Conservation (phyloP, 1,140 invertebrate genomes). For the Stegodyphus mimosarum region DNA sequence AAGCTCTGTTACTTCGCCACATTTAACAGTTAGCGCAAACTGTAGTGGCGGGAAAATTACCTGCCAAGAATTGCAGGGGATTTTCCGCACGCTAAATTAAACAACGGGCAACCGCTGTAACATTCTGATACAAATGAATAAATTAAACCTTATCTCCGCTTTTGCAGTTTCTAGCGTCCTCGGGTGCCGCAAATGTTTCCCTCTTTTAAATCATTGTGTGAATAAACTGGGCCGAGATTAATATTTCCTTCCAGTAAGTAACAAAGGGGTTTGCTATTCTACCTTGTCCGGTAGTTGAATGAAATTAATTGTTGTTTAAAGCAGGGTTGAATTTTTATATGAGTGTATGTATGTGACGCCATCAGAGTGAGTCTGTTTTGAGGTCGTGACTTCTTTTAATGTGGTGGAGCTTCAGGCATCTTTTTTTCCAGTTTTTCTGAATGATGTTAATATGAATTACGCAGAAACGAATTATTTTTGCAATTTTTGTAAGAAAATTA, state of each 20-base stretch:
- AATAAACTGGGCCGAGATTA: conserved; percentile 47
- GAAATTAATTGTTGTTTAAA: no score
- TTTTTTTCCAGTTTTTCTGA: no score
- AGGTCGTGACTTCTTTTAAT: no score
- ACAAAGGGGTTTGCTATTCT: background rate
- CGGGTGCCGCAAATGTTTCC: no score
- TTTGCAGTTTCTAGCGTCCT: conserved; percentile 21
- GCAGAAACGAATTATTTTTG: no score
- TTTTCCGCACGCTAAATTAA: conserved; percentile 47
- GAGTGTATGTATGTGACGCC: no score
- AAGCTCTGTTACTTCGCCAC: conserved; percentile 27
- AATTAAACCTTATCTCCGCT: conserved; percentile 52
- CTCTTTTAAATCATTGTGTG: conserved; percentile 39
- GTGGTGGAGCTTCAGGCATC: no score
- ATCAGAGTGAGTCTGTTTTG: no score
- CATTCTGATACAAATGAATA: conserved; percentile 45
- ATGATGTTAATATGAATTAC: no score
- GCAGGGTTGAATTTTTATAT: no score
- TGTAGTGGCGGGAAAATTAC: conserved; percentile 20
- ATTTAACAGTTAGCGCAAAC: conserved; percentile 31
- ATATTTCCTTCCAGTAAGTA: conserved; percentile 20
- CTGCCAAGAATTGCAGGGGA: conserved; percentile 7
- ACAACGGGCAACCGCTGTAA: conserved; percentile 10
- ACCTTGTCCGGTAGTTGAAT: no score
- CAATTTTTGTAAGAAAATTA: no score